phyloP scores from a whole-genome alignment of 2,797 vertebrate genomes.

The Fratercula arctica region DNA sequence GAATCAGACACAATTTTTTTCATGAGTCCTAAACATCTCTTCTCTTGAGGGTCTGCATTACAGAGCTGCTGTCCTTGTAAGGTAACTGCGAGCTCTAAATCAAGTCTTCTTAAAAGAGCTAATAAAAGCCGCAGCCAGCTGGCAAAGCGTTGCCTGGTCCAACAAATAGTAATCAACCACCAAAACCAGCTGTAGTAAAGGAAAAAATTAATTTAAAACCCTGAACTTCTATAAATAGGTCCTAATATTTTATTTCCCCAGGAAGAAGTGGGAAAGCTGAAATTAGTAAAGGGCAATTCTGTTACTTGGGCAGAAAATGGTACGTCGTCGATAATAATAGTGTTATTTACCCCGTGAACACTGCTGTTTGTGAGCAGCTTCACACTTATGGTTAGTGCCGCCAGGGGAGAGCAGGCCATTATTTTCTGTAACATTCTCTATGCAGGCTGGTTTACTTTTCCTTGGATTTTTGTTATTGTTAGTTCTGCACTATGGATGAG shows the following conservation, averaged over 20 bases:
- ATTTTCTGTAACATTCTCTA: neutral
- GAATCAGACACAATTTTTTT: neutral
- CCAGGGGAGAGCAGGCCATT: accelerated
- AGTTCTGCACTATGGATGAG: accelerated
- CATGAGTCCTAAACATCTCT: neutral
- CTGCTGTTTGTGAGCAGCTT: neutral
- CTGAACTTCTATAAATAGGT: neutral
- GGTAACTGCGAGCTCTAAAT: neutral
- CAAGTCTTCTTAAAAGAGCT: neutral
- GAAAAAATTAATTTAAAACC: neutral
- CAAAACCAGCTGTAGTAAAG: neutral
- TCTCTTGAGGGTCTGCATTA: neutral
- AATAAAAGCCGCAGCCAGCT: neutral
- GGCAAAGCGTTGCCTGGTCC: neutral
- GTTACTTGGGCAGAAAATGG: neutral
- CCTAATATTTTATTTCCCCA: neutral
- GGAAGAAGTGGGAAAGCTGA: neutral
- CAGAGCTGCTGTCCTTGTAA: neutral
- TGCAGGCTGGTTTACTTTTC: neutral
- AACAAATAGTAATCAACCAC: neutral
- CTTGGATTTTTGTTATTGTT: neutral
- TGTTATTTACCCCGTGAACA: too few relatives aligned
- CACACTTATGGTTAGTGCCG: accelerated
- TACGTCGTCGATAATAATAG: accelerated
- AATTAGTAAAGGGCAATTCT: neutral